Percentiles rank a stretch among this genome's conserved stretches.
These are phyloP conservation scores for Lepus americanus DNA, from an alignment of 2,113 vertebrate species.

Conservation along the genomic window DNA sequence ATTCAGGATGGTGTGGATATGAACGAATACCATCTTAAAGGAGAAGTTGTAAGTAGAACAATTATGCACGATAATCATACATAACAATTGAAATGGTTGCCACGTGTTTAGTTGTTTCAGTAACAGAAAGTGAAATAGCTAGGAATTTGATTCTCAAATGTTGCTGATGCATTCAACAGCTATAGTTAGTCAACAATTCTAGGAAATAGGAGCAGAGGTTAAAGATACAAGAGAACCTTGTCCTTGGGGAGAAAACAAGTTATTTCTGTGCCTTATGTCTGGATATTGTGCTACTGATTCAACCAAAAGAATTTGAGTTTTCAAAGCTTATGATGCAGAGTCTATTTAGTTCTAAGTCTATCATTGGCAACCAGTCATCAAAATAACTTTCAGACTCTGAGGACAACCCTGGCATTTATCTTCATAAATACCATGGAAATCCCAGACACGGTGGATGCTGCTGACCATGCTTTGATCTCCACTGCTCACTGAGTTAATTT, in stretches of 20 bases:
- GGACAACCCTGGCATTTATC: conserved; percentile 12
- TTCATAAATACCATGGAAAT: conserved; percentile 47
- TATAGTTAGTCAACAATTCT: background rate
- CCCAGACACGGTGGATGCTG: background rate
- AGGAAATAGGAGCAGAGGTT: background rate
- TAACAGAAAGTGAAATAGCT: background rate
- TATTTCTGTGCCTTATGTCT: background rate
- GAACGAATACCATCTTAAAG: background rate
- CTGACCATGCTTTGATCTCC: conserved; percentile 21
- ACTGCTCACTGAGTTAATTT: conserved; percentile 16
- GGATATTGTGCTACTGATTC: background rate
- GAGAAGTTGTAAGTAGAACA: background rate
- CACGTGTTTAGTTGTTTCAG: background rate
- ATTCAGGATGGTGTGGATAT: too few species aligned
- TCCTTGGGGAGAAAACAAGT: background rate
- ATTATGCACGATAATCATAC: background rate
- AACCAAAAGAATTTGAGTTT: background rate
- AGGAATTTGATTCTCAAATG: background rate
- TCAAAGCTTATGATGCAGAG: background rate
- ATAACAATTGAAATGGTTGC: background rate
- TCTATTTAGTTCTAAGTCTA: background rate
- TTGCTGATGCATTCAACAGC: background rate
- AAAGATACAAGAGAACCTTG: background rate
- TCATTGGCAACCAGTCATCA: conserved; percentile 37
- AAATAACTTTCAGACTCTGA: conserved; percentile 49